phyloP scores from a whole-genome alignment of 2,113 vertebrate genomes.

The Sphyrna mokarran region DNA sequence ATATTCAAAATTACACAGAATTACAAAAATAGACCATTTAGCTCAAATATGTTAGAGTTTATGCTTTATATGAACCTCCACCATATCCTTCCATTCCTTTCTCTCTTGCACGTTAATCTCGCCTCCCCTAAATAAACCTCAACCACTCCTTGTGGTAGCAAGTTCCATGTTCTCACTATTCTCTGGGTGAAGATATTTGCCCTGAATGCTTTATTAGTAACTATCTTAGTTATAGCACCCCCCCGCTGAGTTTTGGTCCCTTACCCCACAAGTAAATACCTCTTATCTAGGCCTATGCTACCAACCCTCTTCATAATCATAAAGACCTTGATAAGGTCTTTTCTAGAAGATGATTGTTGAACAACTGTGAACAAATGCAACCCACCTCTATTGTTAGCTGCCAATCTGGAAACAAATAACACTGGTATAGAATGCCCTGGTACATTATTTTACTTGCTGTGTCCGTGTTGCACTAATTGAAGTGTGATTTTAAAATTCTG shows the following conservation, averaged over 20 bases:
- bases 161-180: background rate
- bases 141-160: background rate
- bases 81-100: background rate
- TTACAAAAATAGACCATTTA: background rate
- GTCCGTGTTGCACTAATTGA: background rate
- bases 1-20: background rate
- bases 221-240: background rate
- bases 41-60: background rate
- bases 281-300: background rate
- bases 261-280: background rate
- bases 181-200: background rate
- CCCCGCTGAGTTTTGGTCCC: background rate
- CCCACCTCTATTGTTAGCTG: background rate
- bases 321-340: background rate
- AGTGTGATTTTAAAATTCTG: background rate
- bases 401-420: background rate
- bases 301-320: background rate
- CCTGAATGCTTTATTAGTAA: background rate
- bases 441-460: background rate
- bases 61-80: background rate
- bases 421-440: too few relatives aligned
- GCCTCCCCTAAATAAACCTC: background rate
- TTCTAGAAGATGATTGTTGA: background rate
- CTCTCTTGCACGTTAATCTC: too few relatives aligned
- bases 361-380: background rate